Percentiles rank a stretch among this genome's conserved stretches.
phyloP scores from a whole-genome alignment of 2,888 invertebrate genomes.

The Leptarthrus brevirostris region DNA sequence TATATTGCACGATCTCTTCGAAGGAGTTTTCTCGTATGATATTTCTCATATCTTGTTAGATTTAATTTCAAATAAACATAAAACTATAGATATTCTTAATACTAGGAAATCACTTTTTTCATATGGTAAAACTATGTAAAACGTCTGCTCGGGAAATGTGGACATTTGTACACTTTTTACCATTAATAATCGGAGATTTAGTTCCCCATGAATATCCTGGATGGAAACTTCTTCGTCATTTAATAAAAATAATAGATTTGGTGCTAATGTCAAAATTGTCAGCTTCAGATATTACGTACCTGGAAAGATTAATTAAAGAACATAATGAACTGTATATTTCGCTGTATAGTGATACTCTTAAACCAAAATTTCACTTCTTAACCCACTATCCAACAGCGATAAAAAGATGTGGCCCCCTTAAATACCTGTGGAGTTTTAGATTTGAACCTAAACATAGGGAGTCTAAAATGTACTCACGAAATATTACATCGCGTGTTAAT shows the following conservation, averaged over 20 bases:
- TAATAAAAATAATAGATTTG: too few species aligned
- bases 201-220: too few species aligned
- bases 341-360: slow-evolving; percentile 50
- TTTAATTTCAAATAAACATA: slow-evolving; percentile 22
- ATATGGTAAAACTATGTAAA: slow-evolving; percentile 41
- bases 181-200: too few species aligned
- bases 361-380: slow-evolving; percentile 52
- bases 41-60: slow-evolving; percentile 1
- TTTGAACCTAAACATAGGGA: slow-evolving; percentile 53
- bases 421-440: slow-evolving; percentile 52
- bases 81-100: slow-evolving; percentile 37
- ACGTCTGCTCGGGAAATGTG: too few species aligned
- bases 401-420: slow-evolving; percentile 50
- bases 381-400: slow-evolving; percentile 52
- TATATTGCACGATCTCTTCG: slow-evolving; percentile 42
- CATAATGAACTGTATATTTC: slow-evolving; percentile 41
- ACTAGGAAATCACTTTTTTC: slow-evolving; percentile 37
- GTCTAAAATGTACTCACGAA: slow-evolving; percentile 50
- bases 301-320: slow-evolving; percentile 46
- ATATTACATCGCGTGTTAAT: slow-evolving; percentile 49
- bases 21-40: slow-evolving; percentile 38
- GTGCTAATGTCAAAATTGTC: slow-evolving; percentile 49
- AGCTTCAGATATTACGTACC: slow-evolving; percentile 28
- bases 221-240: too few species aligned
- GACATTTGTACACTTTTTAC: too few species aligned